Percentiles rank a stretch among this genome's conserved stretches.
phyloP scores from a whole-genome alignment of 1,140 invertebrate genomes.

The Apis cerana region DNA sequence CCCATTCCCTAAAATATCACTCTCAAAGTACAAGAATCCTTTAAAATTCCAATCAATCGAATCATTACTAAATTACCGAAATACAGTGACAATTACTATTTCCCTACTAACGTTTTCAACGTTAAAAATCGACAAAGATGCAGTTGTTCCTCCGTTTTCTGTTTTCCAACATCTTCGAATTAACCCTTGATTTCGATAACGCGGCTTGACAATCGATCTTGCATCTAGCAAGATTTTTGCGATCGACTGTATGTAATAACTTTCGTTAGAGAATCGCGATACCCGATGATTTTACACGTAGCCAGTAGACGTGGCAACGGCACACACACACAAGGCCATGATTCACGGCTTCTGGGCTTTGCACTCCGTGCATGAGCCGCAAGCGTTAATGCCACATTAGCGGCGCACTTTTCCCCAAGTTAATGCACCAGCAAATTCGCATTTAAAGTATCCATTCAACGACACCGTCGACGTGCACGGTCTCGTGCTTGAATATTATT shows the following conservation, averaged over 20 bases:
- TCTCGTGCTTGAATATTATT: constrained; percentile 41
- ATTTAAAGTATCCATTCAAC: constrained; percentile 62
- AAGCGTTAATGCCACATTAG: constrained; percentile 62
- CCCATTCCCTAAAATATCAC: no score
- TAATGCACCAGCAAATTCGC: constrained; percentile 67
- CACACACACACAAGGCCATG: constrained; percentile 18
- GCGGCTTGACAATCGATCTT: no score
- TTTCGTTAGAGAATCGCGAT: background rate
- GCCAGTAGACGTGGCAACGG: constrained; percentile 32
- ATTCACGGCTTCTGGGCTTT: constrained; percentile 57
- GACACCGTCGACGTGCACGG: constrained; percentile 16
- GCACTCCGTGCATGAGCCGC: constrained; percentile 45
- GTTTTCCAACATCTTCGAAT: no score
- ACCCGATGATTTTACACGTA: constrained; percentile 8
- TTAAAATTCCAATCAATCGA: no score
- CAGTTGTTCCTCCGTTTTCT: no score
- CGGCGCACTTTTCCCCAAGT: constrained; percentile 56
- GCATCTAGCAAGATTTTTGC: no score
- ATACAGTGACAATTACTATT: no score
- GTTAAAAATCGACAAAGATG: no score
- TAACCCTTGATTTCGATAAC: no score
- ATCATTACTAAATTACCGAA: no score
- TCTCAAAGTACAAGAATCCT: no score
- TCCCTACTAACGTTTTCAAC: no score
- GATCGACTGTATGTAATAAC: constrained; percentile 6